Evolutionary conservation across 2,888 invertebrate genomes (phyloP).

Genomic region (Lissonota sp.): DNA sequence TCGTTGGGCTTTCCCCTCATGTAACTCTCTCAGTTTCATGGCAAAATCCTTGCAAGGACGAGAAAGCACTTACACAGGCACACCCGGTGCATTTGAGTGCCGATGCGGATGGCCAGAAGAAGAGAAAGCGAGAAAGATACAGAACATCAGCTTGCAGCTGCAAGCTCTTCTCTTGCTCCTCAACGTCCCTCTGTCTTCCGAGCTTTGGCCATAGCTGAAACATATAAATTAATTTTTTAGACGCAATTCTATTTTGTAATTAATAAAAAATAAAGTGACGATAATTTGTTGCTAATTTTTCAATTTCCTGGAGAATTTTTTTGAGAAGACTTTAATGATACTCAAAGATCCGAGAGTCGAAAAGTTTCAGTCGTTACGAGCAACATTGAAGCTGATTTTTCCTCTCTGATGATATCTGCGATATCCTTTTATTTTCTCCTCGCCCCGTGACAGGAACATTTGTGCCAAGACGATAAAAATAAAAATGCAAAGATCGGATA

Average conservation of each 20-base stretch:
- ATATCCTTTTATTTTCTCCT: constrained; percentile 15
- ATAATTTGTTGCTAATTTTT: too few relatives aligned
- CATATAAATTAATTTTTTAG: too few relatives aligned
- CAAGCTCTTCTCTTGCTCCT: constrained; percentile 4
- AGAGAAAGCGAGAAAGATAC: neutral
- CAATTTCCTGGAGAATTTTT: too few relatives aligned
- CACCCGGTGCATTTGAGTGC: constrained; percentile 46
- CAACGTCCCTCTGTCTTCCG: too few relatives aligned
- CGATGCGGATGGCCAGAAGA: neutral
- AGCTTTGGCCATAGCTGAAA: too few relatives aligned
- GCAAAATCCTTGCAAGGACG: neutral
- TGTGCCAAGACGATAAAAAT: constrained; percentile 20
- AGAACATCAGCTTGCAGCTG: constrained; percentile 41
- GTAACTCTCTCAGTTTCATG: neutral
- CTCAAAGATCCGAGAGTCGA: too few relatives aligned
- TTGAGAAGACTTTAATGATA: too few relatives aligned
- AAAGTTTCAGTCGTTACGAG: too few relatives aligned
- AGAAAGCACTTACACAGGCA: constrained; percentile 13
- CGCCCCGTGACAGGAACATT: neutral
- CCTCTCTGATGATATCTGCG: neutral
- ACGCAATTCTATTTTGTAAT: too few relatives aligned
- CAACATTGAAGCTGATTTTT: too few relatives aligned
- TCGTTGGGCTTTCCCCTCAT: neutral
- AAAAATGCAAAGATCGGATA: constrained; percentile 57
- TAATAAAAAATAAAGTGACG: too few relatives aligned